Evolutionary conservation across 1,140 invertebrate species (phyloP), one percentile per base, ranked within the genome.

Genomic region (Mamestra configurata): DNA sequence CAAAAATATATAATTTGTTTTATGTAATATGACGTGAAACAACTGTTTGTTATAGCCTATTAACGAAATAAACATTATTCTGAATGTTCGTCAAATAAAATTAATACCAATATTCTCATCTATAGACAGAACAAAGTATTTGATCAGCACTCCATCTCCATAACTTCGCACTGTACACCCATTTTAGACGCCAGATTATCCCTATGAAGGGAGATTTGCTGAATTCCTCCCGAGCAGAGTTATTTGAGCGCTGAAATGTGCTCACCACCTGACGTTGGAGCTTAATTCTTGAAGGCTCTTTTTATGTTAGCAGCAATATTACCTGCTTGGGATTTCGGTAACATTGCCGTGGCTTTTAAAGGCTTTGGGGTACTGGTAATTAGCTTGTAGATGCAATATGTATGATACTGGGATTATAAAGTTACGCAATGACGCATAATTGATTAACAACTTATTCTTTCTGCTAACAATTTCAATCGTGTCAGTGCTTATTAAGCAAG

Each of bases 141-240:
- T 13, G 13, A 53, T 53, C 0, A 53, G 20, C 61, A 43, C 18
- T 43, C 61, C 61, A 66, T 61, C 37, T 35, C 27, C 31, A 31
- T 53, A 22, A 35, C 31, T 35, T 8, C n/a, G 6, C 31, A 57
- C 22, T 57, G 71, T 40, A 24, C 72, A 43, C 40, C 46, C 24
- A 40, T 75, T 75, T 43, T 59, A 43, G 53, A 15, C 61, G 27
- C 46, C 27, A 77, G 76, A 77, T 77, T 77, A 77, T 77, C 76
- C 73, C 35, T 61, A 49, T 55, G 61, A 68, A 77, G 76, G 76
- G 57, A 61, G 57, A 46, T 68, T 77, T 77, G 46, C 46, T 46
- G 51, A 77, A 77, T 77, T 64, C 59, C 20, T 51, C 46, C 61
- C 76, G 37, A 31, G 31, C 43, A 40, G 49, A 68, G 64, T 68